A percentile compares a stretch with the other conserved stretches of the same genome.
Evolutionary conservation across 2,797 vertebrate genomes (phyloP).

Genomic region (Pantherophis alleghaniensis): DNA sequence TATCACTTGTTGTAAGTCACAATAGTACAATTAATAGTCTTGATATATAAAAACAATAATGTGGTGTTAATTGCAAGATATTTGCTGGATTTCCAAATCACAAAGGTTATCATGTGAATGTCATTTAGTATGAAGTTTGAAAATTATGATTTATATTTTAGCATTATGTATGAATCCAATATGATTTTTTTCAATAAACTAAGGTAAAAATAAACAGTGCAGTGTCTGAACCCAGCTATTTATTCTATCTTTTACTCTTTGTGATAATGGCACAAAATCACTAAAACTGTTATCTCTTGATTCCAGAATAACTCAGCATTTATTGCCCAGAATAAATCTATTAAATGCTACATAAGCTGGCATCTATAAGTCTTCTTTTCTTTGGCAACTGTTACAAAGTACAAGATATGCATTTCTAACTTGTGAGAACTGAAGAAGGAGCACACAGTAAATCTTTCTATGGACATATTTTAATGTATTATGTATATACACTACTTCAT

Average conservation of each 20-base stretch:
- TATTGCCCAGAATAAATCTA: neutral
- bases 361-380: conserved; percentile 2
- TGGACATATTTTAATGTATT: conserved; percentile 74
- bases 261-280: neutral
- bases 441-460: conserved; percentile 57
- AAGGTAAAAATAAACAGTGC: neutral
- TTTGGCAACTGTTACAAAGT: conserved; percentile 15
- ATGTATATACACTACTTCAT: conserved; percentile 85
- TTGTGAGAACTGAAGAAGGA: conserved; percentile 53
- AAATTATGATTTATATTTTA: neutral
- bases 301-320: conserved; percentile 19
- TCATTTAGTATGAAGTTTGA: neutral
- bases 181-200: neutral
- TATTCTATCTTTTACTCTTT: conserved; percentile 3
- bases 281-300: neutral
- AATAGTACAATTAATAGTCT: neutral
- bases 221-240: neutral
- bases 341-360: conserved; percentile 21
- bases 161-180: neutral
- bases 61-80: neutral
- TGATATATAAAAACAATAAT: neutral
- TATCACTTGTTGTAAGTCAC: neutral
- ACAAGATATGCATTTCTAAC: conserved; percentile 54
- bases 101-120: neutral
- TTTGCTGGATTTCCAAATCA: neutral